A percentile compares a stretch with the other conserved stretches of the same genome.
Evolutionary conservation across 1,140 invertebrate species (phyloP).

Genomic region (Eurosta solidaginis): DNA sequence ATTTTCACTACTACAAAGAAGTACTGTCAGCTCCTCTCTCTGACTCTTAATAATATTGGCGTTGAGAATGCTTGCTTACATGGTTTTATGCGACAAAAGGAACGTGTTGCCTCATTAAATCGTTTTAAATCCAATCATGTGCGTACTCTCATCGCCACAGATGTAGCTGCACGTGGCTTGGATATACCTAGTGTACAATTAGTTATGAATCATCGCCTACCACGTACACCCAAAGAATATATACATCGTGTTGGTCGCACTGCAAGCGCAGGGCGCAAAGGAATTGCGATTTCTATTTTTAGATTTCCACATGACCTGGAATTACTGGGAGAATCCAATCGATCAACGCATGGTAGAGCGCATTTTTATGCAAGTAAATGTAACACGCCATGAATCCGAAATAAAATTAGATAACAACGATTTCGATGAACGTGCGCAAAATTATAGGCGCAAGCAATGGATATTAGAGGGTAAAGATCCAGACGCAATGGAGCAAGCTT

Average conservation of each 20-base stretch:
- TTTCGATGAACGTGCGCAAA: slow-evolving; percentile 85
- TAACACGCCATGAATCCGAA: slow-evolving; percentile 88
- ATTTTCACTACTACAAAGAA: slow-evolving; percentile 95
- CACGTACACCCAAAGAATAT: slow-evolving; percentile 89
- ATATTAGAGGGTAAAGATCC: slow-evolving; percentile 83
- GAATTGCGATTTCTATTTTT: slow-evolving; percentile 87
- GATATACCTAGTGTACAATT: slow-evolving; percentile 89
- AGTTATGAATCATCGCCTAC: slow-evolving; percentile 93
- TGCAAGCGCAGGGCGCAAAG: slow-evolving; percentile 86
- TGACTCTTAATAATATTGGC: slow-evolving; percentile 84
- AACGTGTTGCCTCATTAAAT: slow-evolving; percentile 76
- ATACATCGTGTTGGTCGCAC: slow-evolving; percentile 96
- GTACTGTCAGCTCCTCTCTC: slow-evolving; percentile 85
- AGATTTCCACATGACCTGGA: slow-evolving; percentile 87
- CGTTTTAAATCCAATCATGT: slow-evolving; percentile 85
- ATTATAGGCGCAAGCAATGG: slow-evolving; percentile 86
- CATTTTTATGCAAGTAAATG: slow-evolving; percentile 89
- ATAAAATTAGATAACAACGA: slow-evolving; percentile 89
- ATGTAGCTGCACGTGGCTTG: slow-evolving; percentile 92
- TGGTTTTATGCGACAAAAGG: slow-evolving; percentile 81
- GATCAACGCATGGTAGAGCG: slow-evolving; percentile 64
- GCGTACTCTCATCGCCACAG: slow-evolving; percentile 92
- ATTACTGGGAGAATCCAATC: slow-evolving; percentile 79
- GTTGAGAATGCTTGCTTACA: slow-evolving; percentile 87
- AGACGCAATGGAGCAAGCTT: slow-evolving; percentile 71